Conservation (phyloP, 1,140 invertebrate species). For the Drosophila murphyi region DNA sequence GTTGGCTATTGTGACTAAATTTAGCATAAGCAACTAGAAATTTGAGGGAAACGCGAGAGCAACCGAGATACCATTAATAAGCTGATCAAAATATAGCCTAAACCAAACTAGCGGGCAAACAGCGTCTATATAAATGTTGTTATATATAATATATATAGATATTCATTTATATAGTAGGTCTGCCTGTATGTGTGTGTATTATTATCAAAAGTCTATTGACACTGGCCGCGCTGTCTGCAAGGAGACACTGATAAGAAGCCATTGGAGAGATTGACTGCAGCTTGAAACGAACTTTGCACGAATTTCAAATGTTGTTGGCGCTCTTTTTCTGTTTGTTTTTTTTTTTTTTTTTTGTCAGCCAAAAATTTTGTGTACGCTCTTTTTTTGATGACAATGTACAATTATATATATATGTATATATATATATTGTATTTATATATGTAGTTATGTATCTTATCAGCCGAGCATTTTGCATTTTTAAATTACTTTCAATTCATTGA, state of each 20-base stretch:
- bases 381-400: neutral
- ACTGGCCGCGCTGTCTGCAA: conserved; percentile 61
- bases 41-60: conserved; percentile 42
- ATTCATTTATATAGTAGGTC: conserved; percentile 1
- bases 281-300: conserved; percentile 56
- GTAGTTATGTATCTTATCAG: neutral
- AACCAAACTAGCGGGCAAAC: conserved; percentile 11
- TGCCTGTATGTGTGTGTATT: conserved; percentile 16
- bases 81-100: conserved; percentile 40
- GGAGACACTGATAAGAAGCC: conserved; percentile 50
- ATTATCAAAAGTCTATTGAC: conserved; percentile 76
- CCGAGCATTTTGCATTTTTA: conserved; percentile 7
- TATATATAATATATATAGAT: conserved; percentile 15
- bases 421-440: neutral
- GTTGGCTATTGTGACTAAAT: conserved; percentile 46
- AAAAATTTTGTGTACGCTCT: neutral
- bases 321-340: neutral
- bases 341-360: neutral
- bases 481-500: conserved; percentile 15
- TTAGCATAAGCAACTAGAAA: conserved; percentile 43
- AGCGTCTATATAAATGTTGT: neutral
- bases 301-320: conserved; percentile 28
- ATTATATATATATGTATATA: neutral
- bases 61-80: conserved; percentile 20
- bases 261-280: conserved; percentile 48